phyloP scores from a whole-genome alignment of 92 coral and sea anemone genomes.

The Epizoanthus stellaris region DNA sequence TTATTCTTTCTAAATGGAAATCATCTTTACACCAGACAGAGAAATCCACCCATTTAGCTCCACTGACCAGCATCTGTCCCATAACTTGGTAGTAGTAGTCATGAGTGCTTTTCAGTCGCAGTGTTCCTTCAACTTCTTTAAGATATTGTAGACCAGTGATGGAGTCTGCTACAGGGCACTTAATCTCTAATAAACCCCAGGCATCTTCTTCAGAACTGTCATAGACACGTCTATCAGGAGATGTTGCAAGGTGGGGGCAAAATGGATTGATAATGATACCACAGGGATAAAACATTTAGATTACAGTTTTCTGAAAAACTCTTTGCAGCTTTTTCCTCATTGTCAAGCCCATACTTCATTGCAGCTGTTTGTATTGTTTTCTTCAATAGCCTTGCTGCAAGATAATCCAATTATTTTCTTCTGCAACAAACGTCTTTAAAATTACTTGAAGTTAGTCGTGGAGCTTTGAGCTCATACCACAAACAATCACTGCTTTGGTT shows the following conservation, averaged over 20 bases:
- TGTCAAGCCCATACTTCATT: constrained; percentile 44
- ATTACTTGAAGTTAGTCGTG: constrained; percentile 30
- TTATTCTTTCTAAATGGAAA: constrained; percentile 40
- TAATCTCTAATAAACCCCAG: constrained; percentile 50
- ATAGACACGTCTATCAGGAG: constrained; percentile 45
- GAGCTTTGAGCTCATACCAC: constrained; percentile 42
- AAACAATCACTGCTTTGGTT: constrained; percentile 4
- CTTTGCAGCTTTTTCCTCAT: constrained; percentile 44
- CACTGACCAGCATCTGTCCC: constrained; percentile 40
- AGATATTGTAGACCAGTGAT: constrained; percentile 37
- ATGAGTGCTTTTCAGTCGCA: constrained; percentile 28
- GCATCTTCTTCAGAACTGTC: constrained; percentile 25
- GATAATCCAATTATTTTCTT: constrained; percentile 21
- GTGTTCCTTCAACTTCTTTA: constrained; percentile 5
- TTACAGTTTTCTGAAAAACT: constrained; percentile 29
- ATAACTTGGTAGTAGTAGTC: constrained; percentile 48
- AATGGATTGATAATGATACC: constrained; percentile 44
- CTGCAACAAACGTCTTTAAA: constrained; percentile 32
- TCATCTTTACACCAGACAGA: constrained; percentile 34
- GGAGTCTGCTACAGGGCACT: constrained; percentile 35
- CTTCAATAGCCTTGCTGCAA: constrained; percentile 1
- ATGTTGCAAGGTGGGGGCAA: constrained; percentile 23
- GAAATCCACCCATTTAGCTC: constrained; percentile 36
- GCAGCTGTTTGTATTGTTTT: constrained; percentile 57
- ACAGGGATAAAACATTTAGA: constrained; percentile 27